Evolutionary conservation across 2,797 vertebrate genomes (phyloP), one percentile per base, ranked within the genome.

Genomic region (Carapus acus): DNA sequence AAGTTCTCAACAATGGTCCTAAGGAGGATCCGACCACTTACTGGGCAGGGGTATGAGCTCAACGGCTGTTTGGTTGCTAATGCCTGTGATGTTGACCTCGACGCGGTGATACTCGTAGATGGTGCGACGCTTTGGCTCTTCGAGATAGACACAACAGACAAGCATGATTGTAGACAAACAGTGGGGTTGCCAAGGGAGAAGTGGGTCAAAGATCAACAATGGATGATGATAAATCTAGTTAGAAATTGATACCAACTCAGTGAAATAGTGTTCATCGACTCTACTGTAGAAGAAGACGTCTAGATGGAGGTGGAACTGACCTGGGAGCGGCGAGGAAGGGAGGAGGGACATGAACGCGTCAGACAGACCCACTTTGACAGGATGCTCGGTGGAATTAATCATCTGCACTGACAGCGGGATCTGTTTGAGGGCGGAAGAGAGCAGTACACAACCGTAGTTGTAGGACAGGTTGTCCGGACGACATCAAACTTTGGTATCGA

Each of bases 21-120:
- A 21, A 15, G n/a, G 16, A 27, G 24, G 24, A 27, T 18, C 1
- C 15, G 40, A 46, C 43, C 3, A 88, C 93, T 93, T 62, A 96
- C 95, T 97, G 56, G 93, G 93, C 78, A 97, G 79, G 0, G 93
- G 94, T 1, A 78, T 90, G 74, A 98, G 93, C 81, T 93, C 90
- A 68, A 98, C 92, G 0, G 93, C 91, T 0, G 93, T 88, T 29
- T 54, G 53, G 60, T 54, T 94, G 49, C 72, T 64, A 34, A 97
- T 90, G 78, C 82, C 90, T 59, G 87, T 77, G 54, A 85, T 84
- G 80, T 98, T 87, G 29, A 97, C 84, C 81, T 96, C 93, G 67
- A 96, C 91, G 0, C 94, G 90, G 34, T 98, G 93, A 24, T 98
- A 97, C 54, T 98, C 96, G 0, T 95, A 97, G 79, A 98, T 96